These are phyloP conservation scores for Cartodere bifasciata DNA, from an alignment of 2,888 invertebrate genomes.

Conservation along the genomic window DNA sequence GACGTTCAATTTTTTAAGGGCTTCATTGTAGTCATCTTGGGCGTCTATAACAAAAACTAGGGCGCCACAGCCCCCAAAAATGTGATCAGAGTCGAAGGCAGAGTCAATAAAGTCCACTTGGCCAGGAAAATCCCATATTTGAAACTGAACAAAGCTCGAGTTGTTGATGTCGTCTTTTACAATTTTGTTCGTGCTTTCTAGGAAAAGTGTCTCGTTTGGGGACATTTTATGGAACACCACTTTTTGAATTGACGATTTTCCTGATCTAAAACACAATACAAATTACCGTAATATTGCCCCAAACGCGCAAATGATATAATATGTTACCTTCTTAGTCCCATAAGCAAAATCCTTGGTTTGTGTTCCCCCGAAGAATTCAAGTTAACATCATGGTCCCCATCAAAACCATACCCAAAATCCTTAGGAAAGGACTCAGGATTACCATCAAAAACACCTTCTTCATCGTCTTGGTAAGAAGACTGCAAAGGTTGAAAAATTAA, in stretches of 20 bases:
- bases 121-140: slow-evolving; percentile 99
- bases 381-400: slow-evolving; percentile 61
- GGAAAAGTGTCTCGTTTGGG: slow-evolving; percentile 95
- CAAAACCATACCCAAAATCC: slow-evolving; percentile 86
- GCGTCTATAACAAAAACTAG: slow-evolving; percentile 99
- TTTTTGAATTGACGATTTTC: slow-evolving; percentile 98
- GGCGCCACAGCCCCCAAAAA: slow-evolving; percentile 95
- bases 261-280: slow-evolving; percentile 64
- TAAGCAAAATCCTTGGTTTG: slow-evolving; percentile 85
- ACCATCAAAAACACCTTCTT: slow-evolving; percentile 32
- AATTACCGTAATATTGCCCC: neutral
- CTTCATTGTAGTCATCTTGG: slow-evolving; percentile 97
- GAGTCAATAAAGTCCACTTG: slow-evolving; percentile 97
- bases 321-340: slow-evolving; percentile 81
- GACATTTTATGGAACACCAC: slow-evolving; percentile 99
- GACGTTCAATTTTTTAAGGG: slow-evolving; percentile 79
- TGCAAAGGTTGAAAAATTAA: slow-evolving; percentile 13
- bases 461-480: slow-evolving; percentile 35
- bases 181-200: slow-evolving; percentile 97
- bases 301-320: slow-evolving; percentile 6
- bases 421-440: slow-evolving; percentile 70
- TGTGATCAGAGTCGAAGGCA: slow-evolving; percentile 88
- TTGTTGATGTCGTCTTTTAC: slow-evolving; percentile 97
- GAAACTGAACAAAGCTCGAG: slow-evolving; percentile 96
- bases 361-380: slow-evolving; percentile 56